A percentile compares a stretch with the other conserved stretches of the same genome.
These are phyloP conservation scores for Zhuqinia jingwanae DNA, from an alignment of 2,888 invertebrate genomes.

Conservation along the genomic window DNA sequence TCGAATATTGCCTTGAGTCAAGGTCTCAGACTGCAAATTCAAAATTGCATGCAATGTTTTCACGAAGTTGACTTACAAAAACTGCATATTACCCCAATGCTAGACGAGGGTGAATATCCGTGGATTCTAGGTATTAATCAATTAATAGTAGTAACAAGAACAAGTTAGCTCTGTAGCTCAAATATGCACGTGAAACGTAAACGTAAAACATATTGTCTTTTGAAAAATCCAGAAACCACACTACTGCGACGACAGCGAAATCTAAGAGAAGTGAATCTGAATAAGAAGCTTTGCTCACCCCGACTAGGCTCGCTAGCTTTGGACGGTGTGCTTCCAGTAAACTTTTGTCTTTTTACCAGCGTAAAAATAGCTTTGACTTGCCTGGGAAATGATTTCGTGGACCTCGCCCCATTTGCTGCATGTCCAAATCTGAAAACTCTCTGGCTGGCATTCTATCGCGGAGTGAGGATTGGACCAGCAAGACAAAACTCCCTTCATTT, in stretches of 20 bases:
- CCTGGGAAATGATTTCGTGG: constrained; percentile 20
- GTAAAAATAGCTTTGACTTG: constrained; percentile 38
- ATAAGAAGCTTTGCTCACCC: constrained; percentile 44
- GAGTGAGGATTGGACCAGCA: constrained; percentile 14
- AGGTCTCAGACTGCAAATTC: neutral
- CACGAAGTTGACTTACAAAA: neutral
- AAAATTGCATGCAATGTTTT: neutral
- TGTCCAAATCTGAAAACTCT: constrained; percentile 39
- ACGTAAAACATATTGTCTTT: too few relatives aligned
- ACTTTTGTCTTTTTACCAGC: neutral
- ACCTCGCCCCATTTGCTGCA: constrained; percentile 18
- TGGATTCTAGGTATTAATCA: constrained; percentile 32
- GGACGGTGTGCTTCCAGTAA: neutral
- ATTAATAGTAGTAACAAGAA: too few relatives aligned
- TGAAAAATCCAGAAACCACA: constrained; percentile 27
- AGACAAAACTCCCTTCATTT: constrained; percentile 37
- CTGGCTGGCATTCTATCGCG: constrained; percentile 43
- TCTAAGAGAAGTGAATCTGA: neutral
- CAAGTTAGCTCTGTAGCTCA: too few relatives aligned
- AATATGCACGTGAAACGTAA: too few relatives aligned
- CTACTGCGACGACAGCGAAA: constrained; percentile 12
- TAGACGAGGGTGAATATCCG: constrained; percentile 40
- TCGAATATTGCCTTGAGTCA: neutral
- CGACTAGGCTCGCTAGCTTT: constrained; percentile 1
- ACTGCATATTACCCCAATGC: constrained; percentile 28